Base-by-base conservation (phyloP, 2,797 vertebrate genomes). In the Acanthis flammea region DNA sequence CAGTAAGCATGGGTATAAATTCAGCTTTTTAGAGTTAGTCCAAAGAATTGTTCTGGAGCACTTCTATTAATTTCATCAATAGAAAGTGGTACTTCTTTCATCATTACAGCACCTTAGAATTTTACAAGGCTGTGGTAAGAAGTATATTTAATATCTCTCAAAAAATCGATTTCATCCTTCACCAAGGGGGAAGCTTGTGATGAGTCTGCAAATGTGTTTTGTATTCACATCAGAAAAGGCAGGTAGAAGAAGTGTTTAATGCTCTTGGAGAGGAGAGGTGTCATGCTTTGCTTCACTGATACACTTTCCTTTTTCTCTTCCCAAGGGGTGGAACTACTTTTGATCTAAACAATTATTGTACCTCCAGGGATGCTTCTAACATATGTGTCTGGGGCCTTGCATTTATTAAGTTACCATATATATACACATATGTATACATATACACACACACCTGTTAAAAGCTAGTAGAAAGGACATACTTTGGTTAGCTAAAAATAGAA, bases 121-220 rank as follows among this genome's bases (percentile, higher is more conserved):
- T 44, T 67, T 50, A n/a, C 6, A 50, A 2, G 37, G n/a, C 18
- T 31, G 2, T 28, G 21, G 35, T 51, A 76, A 77, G 53, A 70
- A 66, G 50, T 12, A 4, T 41, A 18, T 62, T 85, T 39, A 73
- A 65, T 82, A 35, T 10, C 3, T 85, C 35, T 50, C 33, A 28
- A 14, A 60, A n/a, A 72, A 89, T 14, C 5, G 0, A 7, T 83
- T 89, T 74, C 9, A 28, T 83, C 18, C 4, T 83, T 10, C 24
- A 16, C 6, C 4, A 10, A 35, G 17, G 50, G 28, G 22, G 33
- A 27, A 22, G 19, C 41, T 87, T 2, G 0, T 0, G 1, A 24
- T 39, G 79, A 60, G 50, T 35, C 21, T 94, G 57, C 48, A 86
- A 3, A 37, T 35, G 22, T 88, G 27, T 63, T 91, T 4, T 37